A percentile compares a stretch with the other conserved stretches of the same genome.
Evolutionary conservation across 2,113 vertebrate species (phyloP).

Genomic region (Rattus rattus): DNA sequence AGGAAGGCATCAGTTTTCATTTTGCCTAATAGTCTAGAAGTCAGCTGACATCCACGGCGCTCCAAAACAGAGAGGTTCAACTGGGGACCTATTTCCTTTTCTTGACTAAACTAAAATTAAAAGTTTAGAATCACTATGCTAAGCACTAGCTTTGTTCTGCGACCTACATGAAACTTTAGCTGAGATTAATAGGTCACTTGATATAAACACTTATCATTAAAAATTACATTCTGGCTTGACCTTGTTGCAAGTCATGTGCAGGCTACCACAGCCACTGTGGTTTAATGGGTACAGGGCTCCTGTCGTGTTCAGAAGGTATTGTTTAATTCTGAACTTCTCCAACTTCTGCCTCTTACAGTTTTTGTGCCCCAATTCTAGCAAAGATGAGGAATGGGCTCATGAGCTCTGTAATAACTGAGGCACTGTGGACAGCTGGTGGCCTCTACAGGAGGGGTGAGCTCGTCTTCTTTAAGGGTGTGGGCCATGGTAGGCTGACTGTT

Average conservation of each 20-base stretch:
- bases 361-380: background rate
- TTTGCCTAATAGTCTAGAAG: background rate
- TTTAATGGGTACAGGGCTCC: background rate
- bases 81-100: background rate
- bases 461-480: background rate
- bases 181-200: background rate
- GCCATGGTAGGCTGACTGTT: background rate
- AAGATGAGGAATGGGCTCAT: background rate
- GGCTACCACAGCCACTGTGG: background rate
- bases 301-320: background rate
- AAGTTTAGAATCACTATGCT: background rate
- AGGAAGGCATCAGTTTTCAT: background rate
- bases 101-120: background rate
- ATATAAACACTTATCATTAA: constrained; percentile 6
- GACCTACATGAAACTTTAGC: background rate
- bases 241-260: background rate
- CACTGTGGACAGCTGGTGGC: too few relatives aligned
- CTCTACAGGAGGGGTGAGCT: background rate
- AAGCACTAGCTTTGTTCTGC: background rate
- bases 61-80: background rate
- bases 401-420: background rate
- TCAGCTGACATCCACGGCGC: background rate
- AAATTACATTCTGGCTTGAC: background rate
- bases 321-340: background rate
- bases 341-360: background rate